Evolutionary conservation across 1,140 invertebrate species (phyloP), one percentile per base, ranked within the genome.

Genomic region (Sarcophaga bullata): DNA sequence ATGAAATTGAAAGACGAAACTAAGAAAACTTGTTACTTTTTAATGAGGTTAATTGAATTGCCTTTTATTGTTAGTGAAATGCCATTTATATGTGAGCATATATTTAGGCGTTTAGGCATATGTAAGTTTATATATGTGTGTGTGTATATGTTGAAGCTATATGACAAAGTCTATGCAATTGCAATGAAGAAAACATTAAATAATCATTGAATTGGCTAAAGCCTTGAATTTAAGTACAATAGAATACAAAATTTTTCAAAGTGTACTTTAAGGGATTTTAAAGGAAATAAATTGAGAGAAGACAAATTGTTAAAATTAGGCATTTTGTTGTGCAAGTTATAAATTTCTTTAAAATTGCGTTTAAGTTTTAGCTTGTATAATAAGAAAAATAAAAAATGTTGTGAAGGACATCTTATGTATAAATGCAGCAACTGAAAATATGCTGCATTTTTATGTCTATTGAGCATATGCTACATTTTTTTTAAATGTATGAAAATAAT

Each of bases 11-110:
- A 37, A 37, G 25, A 37, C 25, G 25, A 2, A 37, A 37, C 25
- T 1, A 37, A 37, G 19, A n/a, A 76, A 49, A 47, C 8, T 78
- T 78, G 75, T 78, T 78, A 78, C 75, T 78, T 78, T 78, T 78
- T 78, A 78, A 78, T 78, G 75, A 78, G 75, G 75, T 78, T 78
- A 78, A 78, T 78, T 78, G 75, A 78, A 78, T 78, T 78, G 75
- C 75, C 75, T 78, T 76, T 78, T 78, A 78, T 78, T 78, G n/a
- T 78, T 17, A 50, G 75, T 50, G 49, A 78, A 78, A 50, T 78
- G 75, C n/a, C 75, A 50, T 8, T 17, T n/a, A 78, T 68, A 68
- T 68, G 58, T n/a, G n/a, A 58, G 54, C 54, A 13, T 58, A n/a
- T 15, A n/a, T 58, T 37, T 37, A 37, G 25, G 54, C 13, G 15